A percentile compares a stretch with the other conserved stretches of the same genome.
phyloP scores from a whole-genome alignment of 2,113 vertebrate genomes.

The Myxocyprinus asiaticus region DNA sequence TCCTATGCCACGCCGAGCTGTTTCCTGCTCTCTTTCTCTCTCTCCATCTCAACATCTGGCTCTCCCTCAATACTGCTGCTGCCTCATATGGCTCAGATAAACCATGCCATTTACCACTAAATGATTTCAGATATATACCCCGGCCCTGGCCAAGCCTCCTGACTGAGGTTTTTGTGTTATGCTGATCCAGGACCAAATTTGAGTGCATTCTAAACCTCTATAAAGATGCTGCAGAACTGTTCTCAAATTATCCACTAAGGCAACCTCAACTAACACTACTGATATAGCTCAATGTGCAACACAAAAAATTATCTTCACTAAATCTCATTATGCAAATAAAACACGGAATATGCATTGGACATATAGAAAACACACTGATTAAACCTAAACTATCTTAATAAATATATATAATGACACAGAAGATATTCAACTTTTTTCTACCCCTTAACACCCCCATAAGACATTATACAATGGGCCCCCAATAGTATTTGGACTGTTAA shows the following conservation, averaged over 20 bases:
- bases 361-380: too few species aligned
- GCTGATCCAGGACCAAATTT: conserved; percentile 18
- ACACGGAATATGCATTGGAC: not conserved
- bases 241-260: not conserved
- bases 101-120: conserved; percentile 51
- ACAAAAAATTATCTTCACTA: not conserved
- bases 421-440: too few species aligned
- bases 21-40: conserved; percentile 68
- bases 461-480: too few species aligned
- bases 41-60: conserved; percentile 80
- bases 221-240: not conserved
- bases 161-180: not conserved
- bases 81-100: conserved; percentile 52
- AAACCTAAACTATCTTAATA: too few species aligned
- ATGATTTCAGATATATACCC: conserved; percentile 32
- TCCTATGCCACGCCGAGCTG: conserved; percentile 79
- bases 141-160: not conserved
- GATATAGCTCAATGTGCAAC: not conserved
- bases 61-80: conserved; percentile 68
- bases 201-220: not conserved
- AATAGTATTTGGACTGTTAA: too few species aligned
- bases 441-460: too few species aligned
- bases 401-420: too few species aligned
- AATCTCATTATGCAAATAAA: not conserved
- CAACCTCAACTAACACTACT: not conserved